A percentile compares a stretch with the other conserved stretches of the same genome.
phyloP scores from a whole-genome alignment of 2,113 vertebrate species.

The Lanius ludovicianus region DNA sequence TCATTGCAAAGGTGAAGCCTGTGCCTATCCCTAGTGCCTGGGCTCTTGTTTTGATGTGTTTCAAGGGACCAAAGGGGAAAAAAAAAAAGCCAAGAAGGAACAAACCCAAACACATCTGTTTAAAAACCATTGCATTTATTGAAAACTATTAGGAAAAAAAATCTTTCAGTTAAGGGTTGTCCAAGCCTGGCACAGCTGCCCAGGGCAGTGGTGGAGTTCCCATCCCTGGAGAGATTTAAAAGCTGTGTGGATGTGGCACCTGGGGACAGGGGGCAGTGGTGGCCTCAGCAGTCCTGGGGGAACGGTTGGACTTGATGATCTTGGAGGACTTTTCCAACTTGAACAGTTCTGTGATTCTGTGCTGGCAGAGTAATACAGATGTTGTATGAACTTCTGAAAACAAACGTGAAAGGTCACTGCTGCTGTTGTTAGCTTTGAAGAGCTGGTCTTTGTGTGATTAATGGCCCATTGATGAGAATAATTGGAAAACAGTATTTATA shows the following conservation, averaged over 20 bases:
- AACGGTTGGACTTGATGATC: rapidly evolving
- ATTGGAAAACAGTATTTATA: background rate
- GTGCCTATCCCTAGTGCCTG: rapidly evolving
- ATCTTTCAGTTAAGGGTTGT: rapidly evolving
- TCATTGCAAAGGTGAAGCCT: background rate
- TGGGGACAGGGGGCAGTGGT: background rate
- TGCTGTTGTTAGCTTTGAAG: background rate
- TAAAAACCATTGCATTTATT: background rate
- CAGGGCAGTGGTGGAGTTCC: background rate
- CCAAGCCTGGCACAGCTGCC: background rate
- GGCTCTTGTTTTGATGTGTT: background rate
- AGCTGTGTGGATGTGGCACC: rapidly evolving
- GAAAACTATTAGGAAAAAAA: background rate
- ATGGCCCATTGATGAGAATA: background rate
- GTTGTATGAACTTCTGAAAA: background rate
- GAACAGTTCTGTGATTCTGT: background rate
- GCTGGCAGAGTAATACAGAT: background rate
- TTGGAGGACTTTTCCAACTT: background rate
- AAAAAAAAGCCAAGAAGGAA: too few species aligned
- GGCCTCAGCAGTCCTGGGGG: background rate
- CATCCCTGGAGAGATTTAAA: background rate
- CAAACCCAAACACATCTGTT: rapidly evolving
- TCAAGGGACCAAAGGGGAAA: background rate
- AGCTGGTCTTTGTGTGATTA: background rate
- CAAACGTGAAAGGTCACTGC: rapidly evolving